These are phyloP conservation scores for Geopemphigus sp. DNA, from an alignment of 1,140 invertebrate species.

Conservation along the genomic window DNA sequence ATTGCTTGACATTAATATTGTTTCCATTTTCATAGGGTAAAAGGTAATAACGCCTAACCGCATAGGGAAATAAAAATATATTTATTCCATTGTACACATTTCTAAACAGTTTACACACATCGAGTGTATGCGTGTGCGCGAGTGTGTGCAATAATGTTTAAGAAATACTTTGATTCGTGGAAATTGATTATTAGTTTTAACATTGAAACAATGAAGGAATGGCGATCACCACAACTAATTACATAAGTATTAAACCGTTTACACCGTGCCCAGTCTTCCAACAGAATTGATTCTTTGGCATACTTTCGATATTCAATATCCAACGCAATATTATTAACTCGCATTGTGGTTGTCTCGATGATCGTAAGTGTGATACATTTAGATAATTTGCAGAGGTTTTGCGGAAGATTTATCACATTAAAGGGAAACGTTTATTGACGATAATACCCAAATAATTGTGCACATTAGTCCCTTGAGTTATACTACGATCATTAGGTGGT, in stretches of 20 bases:
- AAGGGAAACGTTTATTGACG: constrained; percentile 35
- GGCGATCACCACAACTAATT: constrained; percentile 5
- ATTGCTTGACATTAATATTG: no score
- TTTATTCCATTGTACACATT: background rate
- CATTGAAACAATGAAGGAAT: background rate
- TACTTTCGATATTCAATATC: constrained; percentile 7
- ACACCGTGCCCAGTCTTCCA: background rate
- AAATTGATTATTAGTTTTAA: background rate
- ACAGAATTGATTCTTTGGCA: background rate
- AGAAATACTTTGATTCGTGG: background rate
- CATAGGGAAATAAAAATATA: no score
- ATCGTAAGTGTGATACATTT: constrained; percentile 5
- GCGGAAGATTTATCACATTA: constrained; percentile 38
- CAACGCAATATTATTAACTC: no score
- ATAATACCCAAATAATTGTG: constrained; percentile 44
- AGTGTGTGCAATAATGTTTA: background rate
- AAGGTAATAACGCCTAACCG: background rate
- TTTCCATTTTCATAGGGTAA: background rate
- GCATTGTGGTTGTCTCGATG: background rate
- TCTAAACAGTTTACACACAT: background rate
- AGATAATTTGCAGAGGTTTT: constrained; percentile 29
- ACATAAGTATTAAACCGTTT: constrained; percentile 10
- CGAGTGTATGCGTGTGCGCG: background rate
- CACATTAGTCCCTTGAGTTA: constrained; percentile 28
- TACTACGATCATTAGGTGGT: constrained; percentile 13